These are phyloP conservation scores for Ceratotherium simum DNA, from an alignment of 2,113 vertebrate genomes.

Conservation along the genomic window DNA sequence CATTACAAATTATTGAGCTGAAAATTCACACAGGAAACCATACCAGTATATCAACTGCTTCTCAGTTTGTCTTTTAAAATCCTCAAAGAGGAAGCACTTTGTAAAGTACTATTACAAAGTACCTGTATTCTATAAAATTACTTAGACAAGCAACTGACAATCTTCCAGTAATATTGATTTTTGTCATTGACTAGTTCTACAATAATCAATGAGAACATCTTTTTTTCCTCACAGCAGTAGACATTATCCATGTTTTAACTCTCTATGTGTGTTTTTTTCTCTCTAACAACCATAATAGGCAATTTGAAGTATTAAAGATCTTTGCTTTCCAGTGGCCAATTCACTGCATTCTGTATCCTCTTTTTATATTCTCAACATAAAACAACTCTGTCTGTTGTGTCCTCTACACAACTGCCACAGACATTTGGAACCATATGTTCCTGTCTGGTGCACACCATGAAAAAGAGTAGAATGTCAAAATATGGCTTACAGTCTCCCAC, in stretches of 20 bases:
- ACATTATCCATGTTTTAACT: background rate
- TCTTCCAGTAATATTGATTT: background rate
- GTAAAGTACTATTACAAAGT: background rate
- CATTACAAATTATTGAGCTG: slow-evolving; percentile 8
- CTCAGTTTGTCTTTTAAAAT: slow-evolving; percentile 51
- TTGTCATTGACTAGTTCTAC: background rate
- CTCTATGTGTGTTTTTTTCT: background rate
- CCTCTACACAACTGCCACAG: background rate
- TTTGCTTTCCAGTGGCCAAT: background rate
- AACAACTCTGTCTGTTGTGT: background rate
- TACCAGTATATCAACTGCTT: background rate
- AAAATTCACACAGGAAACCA: slow-evolving; percentile 22
- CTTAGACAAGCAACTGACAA: background rate
- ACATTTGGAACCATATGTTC: background rate
- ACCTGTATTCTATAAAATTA: background rate
- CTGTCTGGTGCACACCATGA: background rate
- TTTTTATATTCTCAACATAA: background rate
- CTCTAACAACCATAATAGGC: background rate
- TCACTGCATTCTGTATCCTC: background rate
- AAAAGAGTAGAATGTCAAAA: background rate
- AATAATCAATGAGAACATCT: background rate
- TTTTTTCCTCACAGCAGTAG: background rate
- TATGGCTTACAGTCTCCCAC: background rate
- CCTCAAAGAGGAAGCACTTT: background rate
- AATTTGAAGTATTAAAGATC: background rate